Conservation (phyloP, 2,888 invertebrate genomes). For the Nephrotoma flavescens region DNA sequence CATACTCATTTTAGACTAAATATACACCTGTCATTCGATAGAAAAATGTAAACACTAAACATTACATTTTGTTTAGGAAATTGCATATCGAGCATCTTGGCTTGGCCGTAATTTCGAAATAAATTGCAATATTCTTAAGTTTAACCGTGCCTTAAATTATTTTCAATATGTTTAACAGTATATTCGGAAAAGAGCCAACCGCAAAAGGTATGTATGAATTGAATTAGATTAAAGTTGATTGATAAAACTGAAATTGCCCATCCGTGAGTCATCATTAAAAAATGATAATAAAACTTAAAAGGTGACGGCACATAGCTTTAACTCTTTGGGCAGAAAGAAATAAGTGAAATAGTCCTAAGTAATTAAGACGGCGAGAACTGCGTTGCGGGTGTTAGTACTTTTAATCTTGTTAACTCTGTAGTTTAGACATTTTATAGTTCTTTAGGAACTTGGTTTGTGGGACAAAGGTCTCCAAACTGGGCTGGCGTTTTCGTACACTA, state of each 20-base stretch:
- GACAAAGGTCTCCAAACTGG: too few relatives aligned
- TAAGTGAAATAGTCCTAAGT: too few relatives aligned
- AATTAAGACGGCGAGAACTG: too few relatives aligned
- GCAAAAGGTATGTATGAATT: slow-evolving; percentile 37
- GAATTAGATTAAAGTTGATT: neutral
- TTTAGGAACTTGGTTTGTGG: too few relatives aligned
- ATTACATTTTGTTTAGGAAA: neutral
- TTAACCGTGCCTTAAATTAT: neutral
- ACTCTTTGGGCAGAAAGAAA: neutral
- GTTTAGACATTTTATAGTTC: too few relatives aligned
- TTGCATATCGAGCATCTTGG: neutral
- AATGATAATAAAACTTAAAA: neutral
- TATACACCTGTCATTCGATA: too few relatives aligned
- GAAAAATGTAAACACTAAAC: neutral
- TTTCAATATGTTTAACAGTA: slow-evolving; percentile 30
- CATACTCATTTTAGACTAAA: neutral
- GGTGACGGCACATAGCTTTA: neutral
- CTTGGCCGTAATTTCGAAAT: neutral
- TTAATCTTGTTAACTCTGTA: too few relatives aligned
- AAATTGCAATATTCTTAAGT: neutral
- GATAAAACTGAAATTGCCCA: neutral
- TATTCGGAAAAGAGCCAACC: slow-evolving; percentile 46
- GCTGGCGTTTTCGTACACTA: too few relatives aligned
- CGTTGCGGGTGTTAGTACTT: too few relatives aligned
- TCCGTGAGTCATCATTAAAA: neutral